These are phyloP conservation scores for Galeopsomyia nigrocyanea DNA, from an alignment of 2,888 invertebrate species.

Conservation along the genomic window DNA sequence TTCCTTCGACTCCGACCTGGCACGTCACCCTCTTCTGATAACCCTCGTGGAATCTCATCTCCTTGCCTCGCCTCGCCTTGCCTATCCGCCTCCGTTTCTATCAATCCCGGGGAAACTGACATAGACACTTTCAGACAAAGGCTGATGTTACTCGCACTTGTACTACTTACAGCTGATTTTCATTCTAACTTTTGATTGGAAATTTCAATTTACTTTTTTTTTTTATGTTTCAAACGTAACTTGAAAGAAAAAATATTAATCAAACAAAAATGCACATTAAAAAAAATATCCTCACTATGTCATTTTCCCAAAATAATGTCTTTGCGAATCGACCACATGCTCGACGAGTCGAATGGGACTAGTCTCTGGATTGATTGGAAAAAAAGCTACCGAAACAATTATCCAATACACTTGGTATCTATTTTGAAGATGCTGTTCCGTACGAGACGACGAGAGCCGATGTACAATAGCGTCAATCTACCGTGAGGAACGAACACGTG, in stretches of 20 bases:
- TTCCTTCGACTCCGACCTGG: slow-evolving; percentile 61
- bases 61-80: not conserved
- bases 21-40: slow-evolving; percentile 49
- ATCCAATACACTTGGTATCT: no score
- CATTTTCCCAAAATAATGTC: not conserved
- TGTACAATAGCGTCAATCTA: no score
- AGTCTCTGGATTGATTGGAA: not conserved
- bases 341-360: slow-evolving; percentile 36
- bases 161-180: slow-evolving; percentile 36
- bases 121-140: slow-evolving; percentile 17
- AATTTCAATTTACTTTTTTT: not conserved
- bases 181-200: not conserved
- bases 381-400: no score
- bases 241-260: not conserved
- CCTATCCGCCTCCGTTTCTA: not conserved
- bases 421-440: not conserved
- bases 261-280: no score
- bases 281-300: not conserved
- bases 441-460: no score
- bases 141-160: slow-evolving; percentile 34
- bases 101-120: not conserved
- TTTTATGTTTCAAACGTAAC: not conserved
- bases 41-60: not conserved
- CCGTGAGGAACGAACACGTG: slow-evolving; percentile 16
- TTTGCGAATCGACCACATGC: slow-evolving; percentile 6